Evolutionary conservation across 1,140 invertebrate species (phyloP), one percentile per base, ranked within the genome.

Genomic region (Frieseomelitta varia): DNA sequence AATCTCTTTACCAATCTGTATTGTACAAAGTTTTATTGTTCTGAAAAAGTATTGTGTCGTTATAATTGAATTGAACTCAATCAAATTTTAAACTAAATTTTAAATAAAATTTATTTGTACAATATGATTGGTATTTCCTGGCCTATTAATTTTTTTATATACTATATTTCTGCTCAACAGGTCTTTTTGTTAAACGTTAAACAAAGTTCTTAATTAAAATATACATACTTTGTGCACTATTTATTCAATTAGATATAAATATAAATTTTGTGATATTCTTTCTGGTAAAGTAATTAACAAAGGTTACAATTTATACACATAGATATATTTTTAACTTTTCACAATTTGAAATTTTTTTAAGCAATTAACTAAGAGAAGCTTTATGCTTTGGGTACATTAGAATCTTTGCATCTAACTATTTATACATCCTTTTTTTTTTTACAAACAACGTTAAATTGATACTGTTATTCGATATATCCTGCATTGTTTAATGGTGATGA

Each of bases 1-100:
- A 85, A 90, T 88, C 90, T 90, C 83, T 79, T 68, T 87, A 56
- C 87, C 88, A 84, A 87, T 87, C 86, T 90, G 80, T 90, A 84
- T 79, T 75, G 86, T 85, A 81, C 75, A 85, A 80, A 80, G 15
- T 14, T 78, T 14, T 82, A 56, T 82, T 71, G 47, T 34, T 56
- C 4, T 83, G 58, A 63, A 19, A 15, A 61, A 76, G 51, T 75
- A 34, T 1, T 74, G 10, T 30, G 21, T 74, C 39, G 27, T 71
- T 3, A 71, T 11, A 27, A 14, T 79, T 51, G 10, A 51, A 72
- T 72, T 56, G 53, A 69, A 4, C 21, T 30, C 2, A 14, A 55
- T 75, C 47, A 6, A 30, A 58, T 34, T 71, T 87, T 27, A 55
- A 17, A 17, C 51, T 30, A 30, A 30, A 30, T 30, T 30, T 30